phyloP scores from a whole-genome alignment of 2,888 invertebrate genomes.

The Drosophila infuscata region DNA sequence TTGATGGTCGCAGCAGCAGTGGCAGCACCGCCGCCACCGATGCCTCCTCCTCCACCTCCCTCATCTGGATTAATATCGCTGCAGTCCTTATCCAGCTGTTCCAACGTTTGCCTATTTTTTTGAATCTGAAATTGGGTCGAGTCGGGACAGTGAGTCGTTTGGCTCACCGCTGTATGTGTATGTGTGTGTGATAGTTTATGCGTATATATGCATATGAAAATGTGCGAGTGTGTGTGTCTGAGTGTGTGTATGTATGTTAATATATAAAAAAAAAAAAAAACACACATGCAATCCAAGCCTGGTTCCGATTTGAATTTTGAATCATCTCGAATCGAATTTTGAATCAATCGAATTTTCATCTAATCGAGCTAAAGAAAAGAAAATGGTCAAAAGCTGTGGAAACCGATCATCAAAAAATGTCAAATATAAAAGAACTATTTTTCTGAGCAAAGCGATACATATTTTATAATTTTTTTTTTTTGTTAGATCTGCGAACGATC shows the following conservation, averaged over 20 bases:
- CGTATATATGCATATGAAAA: background rate
- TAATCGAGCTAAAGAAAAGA: background rate
- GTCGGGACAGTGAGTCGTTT: conserved; percentile 19
- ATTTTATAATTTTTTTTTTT: too few relatives aligned
- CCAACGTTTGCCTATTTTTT: conserved; percentile 96
- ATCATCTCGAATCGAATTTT: background rate
- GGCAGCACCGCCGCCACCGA: conserved; percentile 84
- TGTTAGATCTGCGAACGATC: background rate
- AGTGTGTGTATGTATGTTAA: background rate
- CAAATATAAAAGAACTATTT: background rate
- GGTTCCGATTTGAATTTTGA: background rate
- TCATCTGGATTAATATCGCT: conserved; percentile 50
- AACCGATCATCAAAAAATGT: background rate
- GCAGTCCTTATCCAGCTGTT: conserved; percentile 71
- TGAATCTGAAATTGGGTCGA: conserved; percentile 90
- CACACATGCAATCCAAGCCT: conserved; percentile 26
- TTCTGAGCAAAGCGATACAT: too few relatives aligned
- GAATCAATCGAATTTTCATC: background rate
- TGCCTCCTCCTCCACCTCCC: conserved; percentile 78
- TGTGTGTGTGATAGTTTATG: conserved; percentile 1
- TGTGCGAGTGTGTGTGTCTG: background rate
- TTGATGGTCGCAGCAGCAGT: conserved; percentile 42
- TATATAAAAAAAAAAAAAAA: background rate
- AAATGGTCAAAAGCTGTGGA: background rate
- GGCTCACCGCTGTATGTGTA: background rate